Base-by-base conservation (phyloP, 2,888 invertebrate genomes). In the Pandemis cinnamomeana region DNA sequence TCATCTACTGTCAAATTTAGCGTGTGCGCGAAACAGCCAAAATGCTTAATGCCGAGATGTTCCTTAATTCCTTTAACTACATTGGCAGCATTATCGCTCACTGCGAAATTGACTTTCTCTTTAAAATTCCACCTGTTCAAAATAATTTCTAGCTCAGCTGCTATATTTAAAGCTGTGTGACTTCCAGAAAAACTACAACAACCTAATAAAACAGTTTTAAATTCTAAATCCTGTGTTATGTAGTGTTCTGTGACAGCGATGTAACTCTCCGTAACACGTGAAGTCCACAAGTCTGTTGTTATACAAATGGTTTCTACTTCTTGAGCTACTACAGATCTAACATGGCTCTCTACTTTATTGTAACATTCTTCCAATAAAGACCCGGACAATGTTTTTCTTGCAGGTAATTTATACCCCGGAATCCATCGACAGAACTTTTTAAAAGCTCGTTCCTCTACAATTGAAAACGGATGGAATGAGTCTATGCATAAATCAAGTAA, bases 401-500 rank as follows among this genome's bases (percentile, higher is more conserved):
- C 74, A 2, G 82, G 81, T 7, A 79, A 67, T 20, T 73, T 11
- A 67, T 81, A 81, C 0, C 80, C 80, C 0, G 82, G 80, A 70
- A 82, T 80, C 79, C 79, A 81, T 0, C 77, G 53, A 15, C 67
- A 71, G 66, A 79, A 77, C 67, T 80, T 81, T 72, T 55, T 71
- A 67, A 81, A 81, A 0, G 77, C 63, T n/a, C 78, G 72, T 75
- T 82, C 80, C 72, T 82, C 79, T 0, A 82, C 81, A 7, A 81
- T 68, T 0, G 77, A 76, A 70, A 81, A 81, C 3, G 80, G 81
- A 15, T 81, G 81, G 67, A 77, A 80, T 2, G 73, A 63, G 48
- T 79, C 79, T 1, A 69, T 75, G 42, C 71, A 79, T 62, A 79
- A 44, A 27, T 77, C 75, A 3, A 78, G 7, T 8, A 78, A 55